Conservation (phyloP, 1,140 invertebrate genomes). For the Dendrolimus kikuchii region DNA sequence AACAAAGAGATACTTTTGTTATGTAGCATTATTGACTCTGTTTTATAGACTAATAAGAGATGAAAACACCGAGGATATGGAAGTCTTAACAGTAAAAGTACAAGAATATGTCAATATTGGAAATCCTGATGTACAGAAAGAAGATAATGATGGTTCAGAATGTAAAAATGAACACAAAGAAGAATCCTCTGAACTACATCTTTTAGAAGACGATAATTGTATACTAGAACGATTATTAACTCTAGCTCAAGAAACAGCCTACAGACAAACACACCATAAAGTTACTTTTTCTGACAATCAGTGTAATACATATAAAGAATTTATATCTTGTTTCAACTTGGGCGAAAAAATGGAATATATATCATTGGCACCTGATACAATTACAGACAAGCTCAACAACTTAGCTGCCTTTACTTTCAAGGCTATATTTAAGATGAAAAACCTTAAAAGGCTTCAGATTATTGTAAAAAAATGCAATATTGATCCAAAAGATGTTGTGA, state of each 20-base stretch:
- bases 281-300: slow-evolving; percentile 49
- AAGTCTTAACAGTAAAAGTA: slow-evolving; percentile 34
- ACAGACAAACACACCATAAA: slow-evolving; percentile 50
- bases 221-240: slow-evolving; percentile 55
- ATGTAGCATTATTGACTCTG: slow-evolving; percentile 37
- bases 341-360: slow-evolving; percentile 43
- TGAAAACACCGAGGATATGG: slow-evolving; percentile 34
- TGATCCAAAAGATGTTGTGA: slow-evolving; percentile 74
- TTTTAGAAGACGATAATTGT: slow-evolving; percentile 57
- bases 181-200: slow-evolving; percentile 29
- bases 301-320: slow-evolving; percentile 42
- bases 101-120: slow-evolving; percentile 11
- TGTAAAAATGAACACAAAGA: slow-evolving; percentile 7
- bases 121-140: slow-evolving; percentile 13
- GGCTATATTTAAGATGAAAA: slow-evolving; percentile 72
- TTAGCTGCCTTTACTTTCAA: slow-evolving; percentile 76
- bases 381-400: slow-evolving; percentile 55
- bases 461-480: slow-evolving; percentile 73
- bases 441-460: slow-evolving; percentile 63
- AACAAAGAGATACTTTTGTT: slow-evolving; percentile 42
- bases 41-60: slow-evolving; percentile 46
- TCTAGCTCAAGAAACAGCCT: slow-evolving; percentile 54
- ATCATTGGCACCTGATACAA: slow-evolving; percentile 49
- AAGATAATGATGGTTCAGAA: slow-evolving; percentile 10
- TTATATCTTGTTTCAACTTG: slow-evolving; percentile 72